Conservation (phyloP, 2,888 invertebrate genomes). For the Stegophylla sp. region DNA sequence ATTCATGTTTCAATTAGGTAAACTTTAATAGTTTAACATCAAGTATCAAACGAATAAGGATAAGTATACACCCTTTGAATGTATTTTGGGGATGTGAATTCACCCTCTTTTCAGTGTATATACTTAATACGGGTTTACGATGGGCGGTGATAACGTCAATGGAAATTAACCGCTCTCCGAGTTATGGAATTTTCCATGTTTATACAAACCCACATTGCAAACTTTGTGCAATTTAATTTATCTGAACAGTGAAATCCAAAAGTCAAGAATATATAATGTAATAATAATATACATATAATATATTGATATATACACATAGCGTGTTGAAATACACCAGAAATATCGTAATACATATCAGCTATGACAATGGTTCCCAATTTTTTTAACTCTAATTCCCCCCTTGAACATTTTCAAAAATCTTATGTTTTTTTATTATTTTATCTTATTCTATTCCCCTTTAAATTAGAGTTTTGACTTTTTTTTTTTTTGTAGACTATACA, state of each 20-base stretch:
- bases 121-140: background rate
- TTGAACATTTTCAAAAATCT: no score
- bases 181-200: background rate
- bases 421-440: no score
- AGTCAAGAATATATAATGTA: background rate
- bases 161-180: background rate
- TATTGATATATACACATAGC: no score
- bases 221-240: background rate
- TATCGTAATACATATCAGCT: no score
- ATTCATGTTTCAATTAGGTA: conserved; percentile 4
- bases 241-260: background rate
- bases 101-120: background rate
- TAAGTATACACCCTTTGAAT: conserved; percentile 28
- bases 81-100: background rate
- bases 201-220: background rate
- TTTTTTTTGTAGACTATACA: no score
- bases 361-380: no score
- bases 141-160: conserved; percentile 5
- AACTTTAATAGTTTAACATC: background rate
- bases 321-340: no score
- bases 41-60: conserved; percentile 7
- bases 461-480: no score
- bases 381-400: no score
- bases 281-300: no score
- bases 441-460: no score